Conservation (phyloP, 2,113 vertebrate genomes). For the Vulpes ferrilata region DNA sequence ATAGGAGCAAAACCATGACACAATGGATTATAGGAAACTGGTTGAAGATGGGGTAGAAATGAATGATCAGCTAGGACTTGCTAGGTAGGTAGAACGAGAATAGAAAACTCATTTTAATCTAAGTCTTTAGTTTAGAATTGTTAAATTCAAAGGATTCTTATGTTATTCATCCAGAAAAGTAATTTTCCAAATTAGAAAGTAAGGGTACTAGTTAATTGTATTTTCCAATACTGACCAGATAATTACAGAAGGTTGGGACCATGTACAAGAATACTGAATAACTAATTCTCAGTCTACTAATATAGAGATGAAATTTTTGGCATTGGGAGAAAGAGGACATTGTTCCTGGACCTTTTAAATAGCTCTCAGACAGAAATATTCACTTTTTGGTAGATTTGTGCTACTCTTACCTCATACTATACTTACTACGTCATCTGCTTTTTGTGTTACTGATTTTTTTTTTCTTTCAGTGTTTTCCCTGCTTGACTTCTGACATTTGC, state of each 20-base stretch:
- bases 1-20: not conserved
- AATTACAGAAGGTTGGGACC: not conserved
- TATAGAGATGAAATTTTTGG: not conserved
- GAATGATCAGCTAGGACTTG: not conserved
- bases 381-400: not conserved
- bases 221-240: not conserved
- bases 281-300: not conserved
- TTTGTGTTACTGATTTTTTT: not conserved
- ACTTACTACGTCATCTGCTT: not conserved
- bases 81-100: not conserved
- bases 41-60: not conserved
- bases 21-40: not conserved
- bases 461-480: not conserved
- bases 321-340: not conserved
- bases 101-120: not conserved
- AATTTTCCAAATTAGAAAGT: not conserved
- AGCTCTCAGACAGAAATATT: not conserved
- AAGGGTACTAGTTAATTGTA: not conserved
- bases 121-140: not conserved
- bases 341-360: not conserved
- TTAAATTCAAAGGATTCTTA: not conserved
- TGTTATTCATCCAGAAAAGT: not conserved
- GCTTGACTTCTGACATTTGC: not conserved
- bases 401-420: not conserved
- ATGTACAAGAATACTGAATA: not conserved